Evolutionary conservation across 1,140 invertebrate species (phyloP), one percentile per base, ranked within the genome.

Genomic region (Drosophila repleta): DNA sequence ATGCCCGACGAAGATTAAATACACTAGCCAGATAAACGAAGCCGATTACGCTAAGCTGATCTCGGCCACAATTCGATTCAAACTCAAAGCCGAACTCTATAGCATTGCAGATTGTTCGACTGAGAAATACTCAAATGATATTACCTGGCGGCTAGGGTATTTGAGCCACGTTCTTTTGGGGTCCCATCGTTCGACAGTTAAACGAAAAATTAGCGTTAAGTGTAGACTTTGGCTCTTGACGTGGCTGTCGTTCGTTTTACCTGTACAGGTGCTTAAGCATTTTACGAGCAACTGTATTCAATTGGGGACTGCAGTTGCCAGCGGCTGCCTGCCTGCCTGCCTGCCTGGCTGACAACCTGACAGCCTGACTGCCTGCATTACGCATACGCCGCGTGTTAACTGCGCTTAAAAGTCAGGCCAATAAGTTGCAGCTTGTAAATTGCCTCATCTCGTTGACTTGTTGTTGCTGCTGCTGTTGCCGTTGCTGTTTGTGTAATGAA

Each of bases 231-330:
- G 21, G 41, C 43, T 20, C 15, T 41, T 8, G 32, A 35, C 55
- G 37, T 18, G 13, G 41, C 56, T 67, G 73, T 48, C 65, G 62
- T 72, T 71, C 62, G 43, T 61, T 74, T 58, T 62, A 68, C 74
- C 77, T 85, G 63, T 66, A 39, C 82, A 87, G 81, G 82, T 87
- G 81, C 81, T 85, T 85, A 85, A 85, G 77, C 78, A 85, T 77
- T 85, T 85, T 85, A 87, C 81, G 81, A 85, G 77, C 83, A 82
- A 82, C 81, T 81, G 81, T 85, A 85, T 85, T 85, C 81, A 85
- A 85, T 85, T 87, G 64, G 39, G 39, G 56, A 46, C 46, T 71
- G 68, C 68, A 66, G 52, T 26, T 62, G 43, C 48, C 20, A 55
- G 21, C 8, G 20, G 66, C 56, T 15, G 13, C 1, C 61, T 76